Evolutionary conservation across 2,888 invertebrate species (phyloP).

Genomic region (Isoperla grammatica): DNA sequence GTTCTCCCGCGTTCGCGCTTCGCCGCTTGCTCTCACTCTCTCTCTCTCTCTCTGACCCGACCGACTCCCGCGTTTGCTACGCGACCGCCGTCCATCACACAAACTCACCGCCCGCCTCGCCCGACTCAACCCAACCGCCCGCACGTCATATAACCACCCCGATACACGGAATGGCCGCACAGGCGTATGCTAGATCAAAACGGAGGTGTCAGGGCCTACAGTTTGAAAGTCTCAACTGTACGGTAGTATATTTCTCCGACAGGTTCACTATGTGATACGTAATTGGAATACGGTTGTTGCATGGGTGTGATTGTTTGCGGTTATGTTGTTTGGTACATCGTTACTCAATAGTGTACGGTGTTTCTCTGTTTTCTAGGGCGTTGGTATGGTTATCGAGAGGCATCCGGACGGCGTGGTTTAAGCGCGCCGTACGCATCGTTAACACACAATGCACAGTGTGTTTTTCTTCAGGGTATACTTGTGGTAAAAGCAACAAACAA

Average conservation of each 20-base stretch:
- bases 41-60: too few species aligned
- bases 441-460: too few species aligned
- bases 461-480: neutral
- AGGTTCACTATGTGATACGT: too few species aligned
- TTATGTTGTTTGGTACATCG: neutral
- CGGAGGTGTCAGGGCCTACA: constrained; percentile 31
- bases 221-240: constrained; percentile 29
- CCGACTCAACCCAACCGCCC: constrained; percentile 9
- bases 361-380: constrained; percentile 53
- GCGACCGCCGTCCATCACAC: neutral
- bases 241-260: constrained; percentile 33
- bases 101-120: constrained; percentile 20
- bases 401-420: constrained; percentile 66
- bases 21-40: too few species aligned
- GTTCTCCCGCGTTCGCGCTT: constrained; percentile 20
- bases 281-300: neutral
- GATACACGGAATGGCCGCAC: constrained; percentile 24
- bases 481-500: constrained; percentile 10
- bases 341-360: neutral
- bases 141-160: constrained; percentile 14
- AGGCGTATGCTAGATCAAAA: constrained; percentile 29
- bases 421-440: too few species aligned
- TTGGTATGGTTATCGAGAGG: constrained; percentile 85
- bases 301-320: neutral
- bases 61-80: too few species aligned